A percentile compares a stretch with the other conserved stretches of the same genome.
Conservation (phyloP, 2,888 invertebrate genomes). For the Helleia helle region DNA sequence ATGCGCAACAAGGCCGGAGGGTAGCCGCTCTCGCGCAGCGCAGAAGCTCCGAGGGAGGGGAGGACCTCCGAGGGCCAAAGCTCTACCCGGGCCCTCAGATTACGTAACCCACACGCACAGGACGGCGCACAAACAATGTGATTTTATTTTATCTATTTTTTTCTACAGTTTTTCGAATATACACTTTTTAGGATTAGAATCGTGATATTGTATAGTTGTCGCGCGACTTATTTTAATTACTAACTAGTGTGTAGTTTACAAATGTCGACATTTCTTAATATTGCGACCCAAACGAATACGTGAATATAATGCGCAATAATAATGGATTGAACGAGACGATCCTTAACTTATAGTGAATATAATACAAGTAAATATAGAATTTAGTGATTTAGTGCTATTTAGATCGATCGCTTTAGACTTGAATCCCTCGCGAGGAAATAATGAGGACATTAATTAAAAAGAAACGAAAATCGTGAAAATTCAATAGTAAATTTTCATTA, state of each 20-base stretch:
- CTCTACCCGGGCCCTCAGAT: constrained; percentile 56
- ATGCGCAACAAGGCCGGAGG: constrained; percentile 15
- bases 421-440: constrained; percentile 16
- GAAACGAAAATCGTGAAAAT: constrained; percentile 39
- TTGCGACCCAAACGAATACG: no score
- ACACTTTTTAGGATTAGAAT: constrained; percentile 64
- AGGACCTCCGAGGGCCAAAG: constrained; percentile 36
- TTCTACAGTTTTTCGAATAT: constrained; percentile 68
- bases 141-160: constrained; percentile 64
- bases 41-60: constrained; percentile 16
- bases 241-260: constrained; percentile 47
- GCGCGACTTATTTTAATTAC: constrained; percentile 43
- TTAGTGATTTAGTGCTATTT: constrained; percentile 11
- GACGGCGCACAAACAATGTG: constrained; percentile 73
- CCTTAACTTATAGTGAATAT: background rate
- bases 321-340: background rate
- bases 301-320: constrained; percentile 5
- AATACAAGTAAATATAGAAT: constrained; percentile 5
- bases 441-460: constrained; percentile 12
- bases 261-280: constrained; percentile 27
- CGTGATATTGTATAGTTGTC: constrained; percentile 53
- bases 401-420: constrained; percentile 12
- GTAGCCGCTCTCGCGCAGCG: constrained; percentile 17
- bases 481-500: constrained; percentile 39
- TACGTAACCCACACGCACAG: constrained; percentile 72